Evolutionary conservation across 2,113 vertebrate genomes (phyloP), one percentile per base, ranked within the genome.

Genomic region (Galeopterus variegatus): DNA sequence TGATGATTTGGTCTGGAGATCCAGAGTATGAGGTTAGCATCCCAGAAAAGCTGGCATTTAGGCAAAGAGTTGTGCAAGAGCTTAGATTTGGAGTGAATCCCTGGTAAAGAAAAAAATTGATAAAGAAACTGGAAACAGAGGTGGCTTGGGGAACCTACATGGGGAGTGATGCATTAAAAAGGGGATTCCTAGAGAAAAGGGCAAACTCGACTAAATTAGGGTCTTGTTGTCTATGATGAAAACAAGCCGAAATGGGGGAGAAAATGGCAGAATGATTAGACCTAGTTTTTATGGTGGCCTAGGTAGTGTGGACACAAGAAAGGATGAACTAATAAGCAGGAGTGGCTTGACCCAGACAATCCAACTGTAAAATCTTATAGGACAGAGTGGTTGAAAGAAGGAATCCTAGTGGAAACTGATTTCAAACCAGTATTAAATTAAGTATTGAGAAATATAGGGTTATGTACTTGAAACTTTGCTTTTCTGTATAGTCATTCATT

Each of bases 341-440:
- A 31, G 21, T 23, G 13, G 26, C 18, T 54, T 70, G 64, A 33
- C 18, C 13, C 23, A 15, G 28, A 58, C 50, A 67, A 52, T 56
- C n/a, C 18, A 41, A 17, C 28, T 81, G 15, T 80, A 58, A 52
- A 45, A 81, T 69, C 9, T 65, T 69, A 33, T 56, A 21, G 65
- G 67, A 45, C 52, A 88, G 79, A 76, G 50, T 82, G 60, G 76
- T 31, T 90, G 48, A 93, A 97, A 70, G 73, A 90, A 89, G 73
- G n/a, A 93, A 87, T 94, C n/a, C 45, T 91, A 62, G 65, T 69
- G 62, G 56, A 67, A 86, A 90, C 41, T 86, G 60, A 9, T 41
- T 41, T 56, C 54, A 82, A n/a, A 41, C 41, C 41, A 79, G 24
- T 85, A 75, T 70, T 80, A 82, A 82, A n/a, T 58, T 36, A 86